These are phyloP conservation scores for Dione vanillae DNA, from an alignment of 2,888 invertebrate genomes.

Conservation along the genomic window DNA sequence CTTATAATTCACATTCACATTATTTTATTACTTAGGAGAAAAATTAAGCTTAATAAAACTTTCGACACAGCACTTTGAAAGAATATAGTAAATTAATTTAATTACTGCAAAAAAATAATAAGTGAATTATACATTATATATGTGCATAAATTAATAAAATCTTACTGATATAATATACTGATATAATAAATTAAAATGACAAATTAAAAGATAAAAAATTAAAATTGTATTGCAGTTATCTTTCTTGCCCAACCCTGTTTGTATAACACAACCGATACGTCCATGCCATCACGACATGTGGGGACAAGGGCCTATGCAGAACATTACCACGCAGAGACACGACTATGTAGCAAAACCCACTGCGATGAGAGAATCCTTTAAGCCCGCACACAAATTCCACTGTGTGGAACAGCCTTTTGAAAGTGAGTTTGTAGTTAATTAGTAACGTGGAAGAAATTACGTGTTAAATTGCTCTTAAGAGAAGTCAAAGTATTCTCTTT, in stretches of 20 bases:
- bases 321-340: constrained; percentile 89
- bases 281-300: constrained; percentile 87
- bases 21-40: too few species aligned
- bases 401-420: constrained; percentile 74
- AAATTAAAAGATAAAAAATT: neutral
- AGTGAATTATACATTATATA: too few species aligned
- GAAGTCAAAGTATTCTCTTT: too few species aligned
- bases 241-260: constrained; percentile 84
- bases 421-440: constrained; percentile 58
- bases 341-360: constrained; percentile 88
- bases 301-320: constrained; percentile 88
- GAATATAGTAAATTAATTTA: too few species aligned
- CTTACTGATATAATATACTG: too few species aligned
- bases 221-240: constrained; percentile 70
- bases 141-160: neutral
- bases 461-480: too few species aligned
- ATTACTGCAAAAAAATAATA: too few species aligned
- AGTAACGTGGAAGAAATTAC: too few species aligned
- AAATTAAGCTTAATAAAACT: too few species aligned
- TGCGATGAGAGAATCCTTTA: constrained; percentile 71
- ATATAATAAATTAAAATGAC: neutral
- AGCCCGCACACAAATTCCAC: constrained; percentile 69
- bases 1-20: neutral
- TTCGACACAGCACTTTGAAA: too few species aligned
- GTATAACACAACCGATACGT: constrained; percentile 83